Conservation (phyloP, 64 coral and sea anemone species). For the Anthopleura sola region DNA sequence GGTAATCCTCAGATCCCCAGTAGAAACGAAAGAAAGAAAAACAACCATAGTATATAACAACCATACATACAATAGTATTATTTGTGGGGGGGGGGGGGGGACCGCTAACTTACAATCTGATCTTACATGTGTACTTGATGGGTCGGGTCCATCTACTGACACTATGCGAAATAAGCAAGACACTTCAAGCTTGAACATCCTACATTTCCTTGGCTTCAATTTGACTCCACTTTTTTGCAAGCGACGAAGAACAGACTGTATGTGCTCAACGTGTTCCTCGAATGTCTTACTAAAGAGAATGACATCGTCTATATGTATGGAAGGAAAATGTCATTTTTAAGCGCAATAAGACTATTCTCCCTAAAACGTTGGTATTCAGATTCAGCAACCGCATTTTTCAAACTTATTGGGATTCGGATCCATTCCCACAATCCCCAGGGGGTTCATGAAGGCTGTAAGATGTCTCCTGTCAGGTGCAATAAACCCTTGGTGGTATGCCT, state of each 20-base stretch:
- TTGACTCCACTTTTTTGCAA: background rate
- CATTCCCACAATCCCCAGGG: slow-evolving; percentile 18
- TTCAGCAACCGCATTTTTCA: background rate
- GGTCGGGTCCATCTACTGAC: background rate
- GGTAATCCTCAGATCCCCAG: too few species aligned
- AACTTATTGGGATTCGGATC: background rate
- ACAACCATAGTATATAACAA: too few species aligned
- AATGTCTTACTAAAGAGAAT: background rate
- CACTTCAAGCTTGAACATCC: background rate
- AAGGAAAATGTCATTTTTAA: background rate
- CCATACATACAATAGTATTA: too few species aligned
- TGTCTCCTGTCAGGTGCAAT: background rate
- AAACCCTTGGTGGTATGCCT: slow-evolving; percentile 14
- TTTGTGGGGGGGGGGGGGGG: too few species aligned
- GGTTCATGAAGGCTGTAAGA: background rate
- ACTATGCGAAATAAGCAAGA: background rate
- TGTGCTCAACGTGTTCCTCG: slow-evolving; percentile 7
- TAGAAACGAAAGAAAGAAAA: too few species aligned
- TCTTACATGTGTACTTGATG: background rate
- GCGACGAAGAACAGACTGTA: background rate
- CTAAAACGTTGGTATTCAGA: slow-evolving; percentile 15
- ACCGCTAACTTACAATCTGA: too few species aligned
- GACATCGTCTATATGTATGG: slow-evolving; percentile 2
- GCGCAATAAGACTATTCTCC: background rate
- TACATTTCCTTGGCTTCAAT: slow-evolving; percentile 5